Evolutionary conservation across 2,888 invertebrate species (phyloP), one percentile per base, ranked within the genome.

Genomic region (Steinernema hermaphroditum): DNA sequence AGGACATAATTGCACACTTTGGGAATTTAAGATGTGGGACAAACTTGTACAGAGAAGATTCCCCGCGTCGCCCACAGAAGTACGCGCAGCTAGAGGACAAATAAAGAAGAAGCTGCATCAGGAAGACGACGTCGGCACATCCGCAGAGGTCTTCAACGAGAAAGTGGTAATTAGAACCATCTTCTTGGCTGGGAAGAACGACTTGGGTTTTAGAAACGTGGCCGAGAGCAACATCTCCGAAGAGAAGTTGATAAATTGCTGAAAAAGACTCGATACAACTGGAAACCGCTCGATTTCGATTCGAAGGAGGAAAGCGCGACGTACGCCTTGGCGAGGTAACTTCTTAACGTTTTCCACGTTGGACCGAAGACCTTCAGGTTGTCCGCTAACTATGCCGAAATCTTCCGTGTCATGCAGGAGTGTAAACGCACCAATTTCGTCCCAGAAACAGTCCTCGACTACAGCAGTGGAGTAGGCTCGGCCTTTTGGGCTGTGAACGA

Each of bases 391-490:
- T 83, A 81, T 62, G 83, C 85, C 8, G 85, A 86, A 75, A 79
- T 83, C 43, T 62, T 77, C 14, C 76, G 82, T 29, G 77, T 75
- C 29, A 72, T 85, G 14, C 81, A 80, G 69, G 85, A 85, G 70
- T 78, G 86, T 32, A 76, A 78, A 46, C 89, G 91, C 86, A 89
- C 90, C 0, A 87, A 90, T 22, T 96, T 92, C 86, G 89, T 89
- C 74, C 96, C 96, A 0, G 88, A 90, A 74, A 91, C 91, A 75
- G 90, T 94, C 78, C 92, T 95, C 81, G 95, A 96, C 88, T 94
- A 93, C 87, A 96, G 96, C 0, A 93, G 94, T 4, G 96, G 96
- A 0, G 88, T 93, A 2, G 95, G 94, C 0, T 92, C 93, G 0
- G 92, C 77, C 6, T 84, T 84, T 68, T 91, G 91, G 91, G 95